These are phyloP conservation scores for Drosophila monieri DNA, from an alignment of 2,888 invertebrate genomes.

Conservation along the genomic window DNA sequence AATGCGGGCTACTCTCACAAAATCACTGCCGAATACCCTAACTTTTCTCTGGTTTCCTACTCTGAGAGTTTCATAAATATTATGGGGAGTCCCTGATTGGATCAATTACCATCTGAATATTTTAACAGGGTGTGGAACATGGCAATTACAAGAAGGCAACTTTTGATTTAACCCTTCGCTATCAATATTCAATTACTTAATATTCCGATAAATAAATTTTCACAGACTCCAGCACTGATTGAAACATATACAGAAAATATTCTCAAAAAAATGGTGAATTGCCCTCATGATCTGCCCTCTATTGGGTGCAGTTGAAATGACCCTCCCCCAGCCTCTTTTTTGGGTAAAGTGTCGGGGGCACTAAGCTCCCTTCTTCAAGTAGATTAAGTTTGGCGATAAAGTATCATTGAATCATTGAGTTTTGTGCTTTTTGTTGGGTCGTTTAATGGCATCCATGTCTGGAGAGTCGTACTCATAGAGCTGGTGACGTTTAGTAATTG, in stretches of 20 bases:
- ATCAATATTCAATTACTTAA: conserved; percentile 62
- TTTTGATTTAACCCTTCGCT: conserved; percentile 59
- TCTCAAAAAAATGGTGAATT: conserved; percentile 20
- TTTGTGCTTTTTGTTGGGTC: conserved; percentile 64
- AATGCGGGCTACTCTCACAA: conserved; percentile 26
- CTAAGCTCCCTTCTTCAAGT: conserved; percentile 17
- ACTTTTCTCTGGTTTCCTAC: background rate
- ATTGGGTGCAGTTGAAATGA: background rate
- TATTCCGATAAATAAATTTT: conserved; percentile 48
- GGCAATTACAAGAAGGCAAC: conserved; percentile 32
- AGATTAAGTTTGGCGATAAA: conserved; percentile 66
- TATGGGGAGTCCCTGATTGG: background rate
- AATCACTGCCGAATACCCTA: background rate
- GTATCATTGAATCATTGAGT: conserved; percentile 63
- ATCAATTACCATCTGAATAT: conserved; percentile 1
- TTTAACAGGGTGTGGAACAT: background rate
- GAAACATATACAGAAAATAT: conserved; percentile 46
- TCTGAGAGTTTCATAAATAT: background rate
- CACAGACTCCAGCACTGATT: conserved; percentile 57
- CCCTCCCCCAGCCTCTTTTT: conserved; percentile 14
- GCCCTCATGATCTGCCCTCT: conserved; percentile 51
- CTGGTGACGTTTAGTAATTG: conserved; percentile 48
- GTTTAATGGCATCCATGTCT: conserved; percentile 59
- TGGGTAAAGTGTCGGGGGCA: conserved; percentile 10
- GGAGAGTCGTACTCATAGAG: conserved; percentile 32